Evolutionary conservation across 2,113 vertebrate genomes (phyloP).

Genomic region (Plectropomus leopardus): DNA sequence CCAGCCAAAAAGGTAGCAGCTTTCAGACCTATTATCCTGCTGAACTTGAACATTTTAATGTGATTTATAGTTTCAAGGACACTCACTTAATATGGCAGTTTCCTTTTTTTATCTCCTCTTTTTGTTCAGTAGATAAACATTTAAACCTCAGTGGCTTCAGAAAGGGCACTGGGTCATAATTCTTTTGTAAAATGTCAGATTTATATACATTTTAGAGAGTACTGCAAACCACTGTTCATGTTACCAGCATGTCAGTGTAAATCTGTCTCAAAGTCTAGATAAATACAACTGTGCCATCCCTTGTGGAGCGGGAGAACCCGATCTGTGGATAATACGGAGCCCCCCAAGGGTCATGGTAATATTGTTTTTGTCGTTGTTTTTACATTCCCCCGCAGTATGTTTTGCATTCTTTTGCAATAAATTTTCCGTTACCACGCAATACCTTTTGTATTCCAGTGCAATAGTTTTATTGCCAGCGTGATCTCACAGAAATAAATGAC

Average conservation of each 20-base stretch:
- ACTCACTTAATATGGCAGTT: neutral
- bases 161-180: neutral
- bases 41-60: constrained; percentile 1
- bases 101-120: neutral
- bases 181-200: neutral
- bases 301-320: neutral
- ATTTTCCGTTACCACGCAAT: too few relatives aligned
- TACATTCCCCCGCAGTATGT: too few relatives aligned
- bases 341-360: too few relatives aligned
- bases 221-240: too few relatives aligned
- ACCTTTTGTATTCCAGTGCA: too few relatives aligned
- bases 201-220: neutral
- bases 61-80: constrained; percentile 8
- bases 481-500: too few relatives aligned
- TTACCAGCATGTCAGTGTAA: neutral
- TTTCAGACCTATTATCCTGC: constrained; percentile 14
- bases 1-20: neutral
- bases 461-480: too few relatives aligned
- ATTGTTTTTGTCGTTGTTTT: too few relatives aligned
- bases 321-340: too few relatives aligned
- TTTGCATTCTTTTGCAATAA: too few relatives aligned
- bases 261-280: neutral
- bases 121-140: neutral
- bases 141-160: neutral
- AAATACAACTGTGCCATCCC: neutral